A percentile compares a stretch with the other conserved stretches of the same genome.
phyloP scores from a whole-genome alignment of 2,797 vertebrate species.

The Hirundo rustica region DNA sequence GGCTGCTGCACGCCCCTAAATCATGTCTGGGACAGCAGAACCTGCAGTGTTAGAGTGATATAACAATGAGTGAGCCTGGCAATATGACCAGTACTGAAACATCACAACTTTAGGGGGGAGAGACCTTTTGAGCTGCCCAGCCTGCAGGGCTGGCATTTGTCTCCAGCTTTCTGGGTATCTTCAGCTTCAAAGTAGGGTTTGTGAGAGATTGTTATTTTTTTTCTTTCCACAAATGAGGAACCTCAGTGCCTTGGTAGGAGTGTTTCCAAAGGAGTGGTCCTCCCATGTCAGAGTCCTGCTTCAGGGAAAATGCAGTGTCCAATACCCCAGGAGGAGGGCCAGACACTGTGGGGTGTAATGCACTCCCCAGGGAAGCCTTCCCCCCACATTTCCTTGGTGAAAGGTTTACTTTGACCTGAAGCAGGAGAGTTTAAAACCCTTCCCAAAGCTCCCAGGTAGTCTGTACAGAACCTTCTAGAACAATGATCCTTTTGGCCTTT shows the following conservation, averaged over 20 bases:
- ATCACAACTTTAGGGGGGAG: not conserved
- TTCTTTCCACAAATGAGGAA: not conserved
- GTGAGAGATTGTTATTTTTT: not conserved
- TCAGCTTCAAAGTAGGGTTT: not conserved
- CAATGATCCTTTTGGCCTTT: not conserved
- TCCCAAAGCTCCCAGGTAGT: not conserved
- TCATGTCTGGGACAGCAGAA: not conserved
- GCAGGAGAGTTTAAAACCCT: not conserved
- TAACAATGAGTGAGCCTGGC: not conserved
- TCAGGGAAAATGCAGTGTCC: not conserved
- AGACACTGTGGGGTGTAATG: accelerated
- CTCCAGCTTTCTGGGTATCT: not conserved
- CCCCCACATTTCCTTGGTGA: not conserved
- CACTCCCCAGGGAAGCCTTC: not conserved
- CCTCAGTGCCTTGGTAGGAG: not conserved
- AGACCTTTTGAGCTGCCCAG: not conserved
- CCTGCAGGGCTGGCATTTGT: not conserved
- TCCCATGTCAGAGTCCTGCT: not conserved
- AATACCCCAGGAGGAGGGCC: not conserved
- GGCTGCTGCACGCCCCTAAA: not conserved
- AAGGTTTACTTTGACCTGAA: not conserved
- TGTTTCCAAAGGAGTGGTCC: not conserved
- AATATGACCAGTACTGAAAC: not conserved
- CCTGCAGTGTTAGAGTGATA: not conserved
- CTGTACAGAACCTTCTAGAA: not conserved